These are phyloP conservation scores for Xestia c-nigrum DNA, from an alignment of 2,888 invertebrate genomes.

Conservation along the genomic window DNA sequence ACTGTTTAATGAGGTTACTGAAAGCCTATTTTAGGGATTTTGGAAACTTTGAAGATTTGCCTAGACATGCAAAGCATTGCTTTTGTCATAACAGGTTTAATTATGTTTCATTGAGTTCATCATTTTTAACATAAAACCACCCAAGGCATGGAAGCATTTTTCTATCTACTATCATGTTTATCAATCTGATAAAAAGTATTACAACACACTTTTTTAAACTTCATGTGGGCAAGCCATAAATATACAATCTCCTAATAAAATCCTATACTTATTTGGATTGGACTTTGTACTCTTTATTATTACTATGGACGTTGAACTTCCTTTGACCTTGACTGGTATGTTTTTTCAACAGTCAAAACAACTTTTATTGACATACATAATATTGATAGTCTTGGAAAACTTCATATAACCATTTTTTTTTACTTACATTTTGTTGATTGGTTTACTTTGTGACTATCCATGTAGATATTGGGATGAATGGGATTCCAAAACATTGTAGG, in stretches of 20 bases:
- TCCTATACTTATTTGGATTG: slow-evolving; percentile 1
- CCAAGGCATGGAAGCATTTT: neutral
- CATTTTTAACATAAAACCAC: neutral
- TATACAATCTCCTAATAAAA: slow-evolving; percentile 12
- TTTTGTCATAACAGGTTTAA: neutral
- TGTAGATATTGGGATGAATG: neutral
- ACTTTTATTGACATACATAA: slow-evolving; percentile 10
- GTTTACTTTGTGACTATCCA: neutral
- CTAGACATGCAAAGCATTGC: neutral
- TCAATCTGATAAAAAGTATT: slow-evolving; percentile 31
- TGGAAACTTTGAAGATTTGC: neutral
- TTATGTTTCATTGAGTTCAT: neutral
- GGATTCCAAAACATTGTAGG: neutral
- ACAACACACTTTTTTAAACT: neutral
- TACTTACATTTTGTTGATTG: neutral
- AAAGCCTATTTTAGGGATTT: neutral
- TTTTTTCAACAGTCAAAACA: neutral
- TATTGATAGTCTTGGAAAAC: neutral
- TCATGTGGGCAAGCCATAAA: neutral
- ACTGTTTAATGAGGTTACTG: slow-evolving; percentile 1
- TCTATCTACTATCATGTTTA: neutral
- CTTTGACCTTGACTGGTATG: neutral
- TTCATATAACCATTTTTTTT: neutral
- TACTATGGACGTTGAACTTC: neutral
- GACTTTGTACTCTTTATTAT: neutral